These are phyloP conservation scores for Protonemura montana DNA, from an alignment of 2,888 invertebrate genomes.

Conservation along the genomic window DNA sequence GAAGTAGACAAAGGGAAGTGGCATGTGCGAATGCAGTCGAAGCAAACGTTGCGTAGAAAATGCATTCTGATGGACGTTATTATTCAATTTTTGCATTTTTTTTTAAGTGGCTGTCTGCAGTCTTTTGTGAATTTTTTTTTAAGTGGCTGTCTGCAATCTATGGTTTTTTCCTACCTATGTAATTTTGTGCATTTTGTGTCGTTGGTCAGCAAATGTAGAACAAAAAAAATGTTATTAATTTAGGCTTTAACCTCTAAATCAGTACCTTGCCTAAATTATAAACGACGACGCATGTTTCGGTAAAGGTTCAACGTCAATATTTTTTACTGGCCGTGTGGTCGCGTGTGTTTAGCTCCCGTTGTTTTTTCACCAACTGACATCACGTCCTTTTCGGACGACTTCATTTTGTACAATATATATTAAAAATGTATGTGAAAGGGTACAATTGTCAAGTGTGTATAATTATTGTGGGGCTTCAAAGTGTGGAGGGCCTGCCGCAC, in stretches of 20 bases:
- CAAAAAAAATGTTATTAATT: no score
- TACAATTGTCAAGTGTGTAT: constrained; percentile 9
- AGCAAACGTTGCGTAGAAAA: neutral
- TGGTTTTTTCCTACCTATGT: no score
- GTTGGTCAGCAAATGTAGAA: no score
- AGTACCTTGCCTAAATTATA: no score
- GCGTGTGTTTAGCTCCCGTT: neutral
- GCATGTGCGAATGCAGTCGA: neutral
- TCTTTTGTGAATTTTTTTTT: no score
- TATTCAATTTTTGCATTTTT: neutral
- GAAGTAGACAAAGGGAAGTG: neutral
- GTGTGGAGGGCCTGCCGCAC: neutral
- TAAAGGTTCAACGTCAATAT: neutral
- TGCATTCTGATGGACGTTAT: neutral
- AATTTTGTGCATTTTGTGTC: no score
- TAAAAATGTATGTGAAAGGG: neutral
- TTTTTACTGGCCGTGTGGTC: neutral
- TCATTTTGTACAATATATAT: neutral
- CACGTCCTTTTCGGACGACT: neutral
- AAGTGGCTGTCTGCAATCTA: no score
- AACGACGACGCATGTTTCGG: no score
- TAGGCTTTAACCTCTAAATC: no score
- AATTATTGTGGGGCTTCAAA: neutral
- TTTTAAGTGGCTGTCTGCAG: neutral
- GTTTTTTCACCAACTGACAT: neutral